phyloP scores from a whole-genome alignment of 2,888 invertebrate species.

The Hanleya hanleyi region DNA sequence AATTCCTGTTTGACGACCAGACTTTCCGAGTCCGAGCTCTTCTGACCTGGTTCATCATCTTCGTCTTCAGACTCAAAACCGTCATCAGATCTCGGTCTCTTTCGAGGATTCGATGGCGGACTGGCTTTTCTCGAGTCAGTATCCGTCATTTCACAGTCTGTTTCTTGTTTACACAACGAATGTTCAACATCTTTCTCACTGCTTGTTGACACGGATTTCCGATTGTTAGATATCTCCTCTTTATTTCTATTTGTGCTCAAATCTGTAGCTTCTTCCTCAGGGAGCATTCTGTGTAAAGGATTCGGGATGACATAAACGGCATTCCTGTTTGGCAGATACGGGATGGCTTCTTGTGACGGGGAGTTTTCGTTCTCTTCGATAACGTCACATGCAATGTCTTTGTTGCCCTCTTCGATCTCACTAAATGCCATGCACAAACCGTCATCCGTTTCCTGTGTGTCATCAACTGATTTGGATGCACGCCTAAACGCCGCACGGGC shows the following conservation, averaged over 20 bases:
- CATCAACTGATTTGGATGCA: conserved; percentile 75
- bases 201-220: background rate
- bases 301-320: conserved; percentile 70
- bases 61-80: conserved; percentile 6
- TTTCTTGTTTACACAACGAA: too few relatives aligned
- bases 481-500: conserved; percentile 96
- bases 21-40: conserved; percentile 9
- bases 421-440: background rate
- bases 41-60: conserved; percentile 4
- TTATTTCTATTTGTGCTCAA: conserved; percentile 20
- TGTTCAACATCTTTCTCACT: conserved; percentile 14
- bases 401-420: background rate
- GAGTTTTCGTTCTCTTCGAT: background rate
- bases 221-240: background rate
- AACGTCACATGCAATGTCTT: background rate
- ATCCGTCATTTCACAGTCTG: conserved; percentile 1
- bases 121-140: conserved; percentile 2
- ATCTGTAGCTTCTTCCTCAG: background rate
- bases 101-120: background rate
- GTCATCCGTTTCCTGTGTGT: conserved; percentile 58
- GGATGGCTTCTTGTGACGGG: conserved; percentile 33
- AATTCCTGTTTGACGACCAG: conserved; percentile 18
- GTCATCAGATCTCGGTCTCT: conserved; percentile 3
- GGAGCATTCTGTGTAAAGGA: conserved; percentile 40
- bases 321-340: conserved; percentile 69